Base-by-base conservation (phyloP, 1,140 invertebrate species). In the Eurytemora carolleeae region DNA sequence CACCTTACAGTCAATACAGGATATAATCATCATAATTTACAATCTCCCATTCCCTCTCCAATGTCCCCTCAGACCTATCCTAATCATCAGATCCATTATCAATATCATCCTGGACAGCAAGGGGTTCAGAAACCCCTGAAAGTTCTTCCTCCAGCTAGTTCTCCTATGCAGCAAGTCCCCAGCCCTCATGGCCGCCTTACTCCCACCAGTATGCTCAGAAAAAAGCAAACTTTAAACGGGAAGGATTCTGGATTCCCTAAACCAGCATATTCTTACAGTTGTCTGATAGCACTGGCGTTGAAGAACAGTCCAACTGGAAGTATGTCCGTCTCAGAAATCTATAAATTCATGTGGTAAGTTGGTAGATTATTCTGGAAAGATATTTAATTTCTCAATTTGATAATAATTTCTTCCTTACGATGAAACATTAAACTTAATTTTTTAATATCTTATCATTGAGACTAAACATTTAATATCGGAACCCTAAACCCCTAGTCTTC, bases 291-390 rank as follows among this genome's bases (percentile, higher is more conserved):
- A 1, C 85, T 97, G 85, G 90, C 94, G 1, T 74, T 98, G 56
- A 97, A 96, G 74, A 97, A 98, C 71, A 95, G 90, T 58, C 79
- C 83, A 66, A 86, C 84, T 59, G 93, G 93, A 55, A 91, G 87
- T 67, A 73, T 98, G 67, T 93, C 93, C 1, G 93, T 98, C 3
- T 94, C 91, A 3, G 93, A 97, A 76, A 98, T 98, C 64, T 98
- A 97, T 72, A 93, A 89, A 71, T 97, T 97, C 71, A 95, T 97
- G 84, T 96, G 87, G 87, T 91, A 76, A 82, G 83, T 80, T 64
- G 63, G 53, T 19, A 24, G 54, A 12, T 12, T 15, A 15, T 15
- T n/a, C n/a, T 15, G 44, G 44, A 52, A 52, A 15, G n/a, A 15
- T n/a, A 52, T 15, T n/a, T 15, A 52, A 15, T 52, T 52, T 52